Percentiles rank a stretch among this genome's conserved stretches.
Evolutionary conservation across 2,888 invertebrate genomes (phyloP).

Genomic region (Crematogaster levior): DNA sequence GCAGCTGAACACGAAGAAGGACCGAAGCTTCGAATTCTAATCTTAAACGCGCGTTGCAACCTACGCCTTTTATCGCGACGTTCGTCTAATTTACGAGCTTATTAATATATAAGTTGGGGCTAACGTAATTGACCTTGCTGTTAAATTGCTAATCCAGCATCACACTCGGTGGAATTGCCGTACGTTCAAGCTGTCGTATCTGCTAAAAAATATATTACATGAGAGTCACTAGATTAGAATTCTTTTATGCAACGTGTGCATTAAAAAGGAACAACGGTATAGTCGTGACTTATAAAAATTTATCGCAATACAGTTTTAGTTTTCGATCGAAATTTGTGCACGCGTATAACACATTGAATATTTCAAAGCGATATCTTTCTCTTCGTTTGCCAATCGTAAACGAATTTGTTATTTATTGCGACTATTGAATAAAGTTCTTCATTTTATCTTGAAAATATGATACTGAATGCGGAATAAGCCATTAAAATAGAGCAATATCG

Average conservation of each 20-base stretch:
- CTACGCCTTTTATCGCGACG: constrained; percentile 13
- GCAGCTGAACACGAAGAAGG: not conserved
- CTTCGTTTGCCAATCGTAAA: not conserved
- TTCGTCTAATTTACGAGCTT: constrained; percentile 42
- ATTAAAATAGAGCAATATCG: not conserved
- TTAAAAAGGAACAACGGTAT: not conserved
- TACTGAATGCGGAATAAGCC: not conserved
- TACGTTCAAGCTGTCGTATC: not conserved
- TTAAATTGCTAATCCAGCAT: constrained; percentile 60
- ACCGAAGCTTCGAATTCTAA: constrained; percentile 25
- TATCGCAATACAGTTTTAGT: not conserved
- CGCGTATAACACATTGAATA: not conserved
- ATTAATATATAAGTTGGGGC: constrained; percentile 59
- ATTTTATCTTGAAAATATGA: not conserved
- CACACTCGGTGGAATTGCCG: constrained; percentile 50
- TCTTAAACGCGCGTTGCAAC: constrained; percentile 1
- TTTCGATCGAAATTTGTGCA: not conserved
- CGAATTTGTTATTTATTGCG: not conserved
- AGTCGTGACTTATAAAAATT: not conserved
- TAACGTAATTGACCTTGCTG: constrained; percentile 71
- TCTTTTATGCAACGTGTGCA: not conserved
- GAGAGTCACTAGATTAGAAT: too few species aligned
- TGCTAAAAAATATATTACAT: not conserved
- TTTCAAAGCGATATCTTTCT: not conserved
- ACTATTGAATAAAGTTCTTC: not conserved